A percentile compares a stretch with the other conserved stretches of the same genome.
Evolutionary conservation across 2,888 invertebrate species (phyloP).

Genomic region (Callyntrura guangdongensis): DNA sequence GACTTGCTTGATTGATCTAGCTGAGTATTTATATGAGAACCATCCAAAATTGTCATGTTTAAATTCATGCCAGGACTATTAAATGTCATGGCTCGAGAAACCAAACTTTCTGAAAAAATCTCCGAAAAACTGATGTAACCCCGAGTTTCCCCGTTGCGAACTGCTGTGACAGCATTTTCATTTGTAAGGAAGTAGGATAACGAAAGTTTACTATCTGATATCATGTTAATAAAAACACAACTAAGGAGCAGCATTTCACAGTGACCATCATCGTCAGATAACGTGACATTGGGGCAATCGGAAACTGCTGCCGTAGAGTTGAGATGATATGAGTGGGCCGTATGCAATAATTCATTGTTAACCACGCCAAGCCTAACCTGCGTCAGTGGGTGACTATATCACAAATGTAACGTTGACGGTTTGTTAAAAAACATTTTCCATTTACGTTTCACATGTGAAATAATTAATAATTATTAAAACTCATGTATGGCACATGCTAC

Average conservation of each 20-base stretch:
- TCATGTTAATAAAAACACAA: background rate
- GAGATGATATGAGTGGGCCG: background rate
- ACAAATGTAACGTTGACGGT: too few relatives aligned
- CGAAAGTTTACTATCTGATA: background rate
- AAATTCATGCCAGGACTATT: background rate
- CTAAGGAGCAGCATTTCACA: background rate
- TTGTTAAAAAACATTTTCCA: background rate
- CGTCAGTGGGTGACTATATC: background rate
- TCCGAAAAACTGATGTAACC: conserved; percentile 5
- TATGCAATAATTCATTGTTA: background rate
- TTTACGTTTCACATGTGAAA: background rate
- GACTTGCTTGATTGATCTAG: conserved; percentile 17
- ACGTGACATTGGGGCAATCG: background rate
- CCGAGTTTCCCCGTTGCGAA: background rate
- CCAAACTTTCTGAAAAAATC: background rate
- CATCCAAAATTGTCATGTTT: background rate
- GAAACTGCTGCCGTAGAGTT: background rate
- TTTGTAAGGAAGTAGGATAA: background rate
- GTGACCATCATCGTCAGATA: background rate
- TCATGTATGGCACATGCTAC: background rate
- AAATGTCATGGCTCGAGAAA: background rate
- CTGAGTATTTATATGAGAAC: background rate
- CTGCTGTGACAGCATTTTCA: background rate
- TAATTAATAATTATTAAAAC: too few relatives aligned
- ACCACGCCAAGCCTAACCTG: background rate